These are phyloP conservation scores for Calliphora vicina DNA, from an alignment of 1,140 invertebrate species.

Conservation along the genomic window DNA sequence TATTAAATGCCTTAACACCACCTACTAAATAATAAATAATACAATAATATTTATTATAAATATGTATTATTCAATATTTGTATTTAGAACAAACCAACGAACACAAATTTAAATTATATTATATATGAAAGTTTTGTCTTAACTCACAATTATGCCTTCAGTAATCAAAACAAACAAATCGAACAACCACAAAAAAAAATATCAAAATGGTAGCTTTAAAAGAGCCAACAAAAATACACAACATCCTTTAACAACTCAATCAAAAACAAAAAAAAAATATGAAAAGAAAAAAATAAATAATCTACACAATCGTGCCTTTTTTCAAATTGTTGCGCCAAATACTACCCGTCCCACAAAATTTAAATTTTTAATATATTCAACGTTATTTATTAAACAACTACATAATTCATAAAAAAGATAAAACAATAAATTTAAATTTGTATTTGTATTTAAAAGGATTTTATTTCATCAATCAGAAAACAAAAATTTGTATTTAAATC, in stretches of 20 bases:
- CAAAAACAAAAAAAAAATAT: slow-evolving; percentile 8
- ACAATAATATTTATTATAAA: not conserved
- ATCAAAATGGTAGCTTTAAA: not conserved
- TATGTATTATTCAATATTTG: not conserved
- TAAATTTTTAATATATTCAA: not conserved
- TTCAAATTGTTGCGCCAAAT: slow-evolving; percentile 27
- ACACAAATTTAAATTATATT: not conserved
- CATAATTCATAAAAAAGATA: not conserved
- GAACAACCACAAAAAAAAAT: not conserved
- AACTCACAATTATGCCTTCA: slow-evolving; percentile 26
- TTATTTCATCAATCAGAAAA: not conserved
- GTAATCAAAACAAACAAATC: not conserved
- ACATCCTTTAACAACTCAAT: not conserved
- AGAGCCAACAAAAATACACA: not conserved
- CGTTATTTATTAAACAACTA: not conserved
- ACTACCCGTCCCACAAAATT: slow-evolving; percentile 29
- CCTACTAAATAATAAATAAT: not conserved
- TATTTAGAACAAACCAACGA: not conserved
- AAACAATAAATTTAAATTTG: not conserved
- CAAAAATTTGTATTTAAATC: not conserved
- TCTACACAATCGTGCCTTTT: slow-evolving; percentile 41
- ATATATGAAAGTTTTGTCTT: not conserved
- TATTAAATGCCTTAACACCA: not conserved
- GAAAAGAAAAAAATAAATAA: not conserved
- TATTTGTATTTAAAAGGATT: not conserved